These are phyloP conservation scores for Tanaodytes sp. DNA, from an alignment of 2,888 invertebrate species.

Conservation along the genomic window DNA sequence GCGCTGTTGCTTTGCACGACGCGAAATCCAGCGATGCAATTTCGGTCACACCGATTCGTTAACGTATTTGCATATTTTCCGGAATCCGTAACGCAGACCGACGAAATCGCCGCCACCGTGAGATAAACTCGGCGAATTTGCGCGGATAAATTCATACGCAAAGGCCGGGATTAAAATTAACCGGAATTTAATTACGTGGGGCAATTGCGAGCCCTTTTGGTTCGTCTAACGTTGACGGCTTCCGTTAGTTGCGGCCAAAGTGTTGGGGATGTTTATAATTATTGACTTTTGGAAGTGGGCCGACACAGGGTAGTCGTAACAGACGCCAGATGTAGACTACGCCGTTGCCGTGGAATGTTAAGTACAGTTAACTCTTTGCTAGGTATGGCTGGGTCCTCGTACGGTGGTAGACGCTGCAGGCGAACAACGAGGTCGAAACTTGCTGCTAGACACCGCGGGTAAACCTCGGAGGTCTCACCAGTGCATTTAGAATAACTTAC, in stretches of 20 bases:
- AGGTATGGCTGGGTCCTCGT: slow-evolving; percentile 55
- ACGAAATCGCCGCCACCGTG: not conserved
- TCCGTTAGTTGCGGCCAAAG: slow-evolving; percentile 1
- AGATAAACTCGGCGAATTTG: slow-evolving; percentile 4
- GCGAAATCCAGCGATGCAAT: slow-evolving; percentile 31
- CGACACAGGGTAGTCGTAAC: slow-evolving; percentile 45
- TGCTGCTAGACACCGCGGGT: slow-evolving; percentile 64
- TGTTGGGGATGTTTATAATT: slow-evolving; percentile 40
- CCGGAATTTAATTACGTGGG: slow-evolving; percentile 28
- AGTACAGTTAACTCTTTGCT: slow-evolving; percentile 60
- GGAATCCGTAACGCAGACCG: not conserved
- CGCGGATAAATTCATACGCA: slow-evolving; percentile 5
- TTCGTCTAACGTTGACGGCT: slow-evolving; percentile 4
- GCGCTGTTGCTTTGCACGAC: slow-evolving; percentile 34
- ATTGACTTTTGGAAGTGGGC: slow-evolving; percentile 40
- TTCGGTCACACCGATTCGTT: slow-evolving; percentile 25
- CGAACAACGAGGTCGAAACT: slow-evolving; percentile 64
- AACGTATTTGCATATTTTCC: slow-evolving; percentile 37
- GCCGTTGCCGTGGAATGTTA: slow-evolving; percentile 58
- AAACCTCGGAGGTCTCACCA: slow-evolving; percentile 68
- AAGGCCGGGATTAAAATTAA: slow-evolving; percentile 1
- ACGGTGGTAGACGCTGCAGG: slow-evolving; percentile 56
- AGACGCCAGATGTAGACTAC: slow-evolving; percentile 48
- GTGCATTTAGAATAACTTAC: slow-evolving; percentile 72
- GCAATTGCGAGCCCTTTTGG: slow-evolving; percentile 16